phyloP scores from a whole-genome alignment of 2,113 vertebrate species.

The Trichechus manatus region DNA sequence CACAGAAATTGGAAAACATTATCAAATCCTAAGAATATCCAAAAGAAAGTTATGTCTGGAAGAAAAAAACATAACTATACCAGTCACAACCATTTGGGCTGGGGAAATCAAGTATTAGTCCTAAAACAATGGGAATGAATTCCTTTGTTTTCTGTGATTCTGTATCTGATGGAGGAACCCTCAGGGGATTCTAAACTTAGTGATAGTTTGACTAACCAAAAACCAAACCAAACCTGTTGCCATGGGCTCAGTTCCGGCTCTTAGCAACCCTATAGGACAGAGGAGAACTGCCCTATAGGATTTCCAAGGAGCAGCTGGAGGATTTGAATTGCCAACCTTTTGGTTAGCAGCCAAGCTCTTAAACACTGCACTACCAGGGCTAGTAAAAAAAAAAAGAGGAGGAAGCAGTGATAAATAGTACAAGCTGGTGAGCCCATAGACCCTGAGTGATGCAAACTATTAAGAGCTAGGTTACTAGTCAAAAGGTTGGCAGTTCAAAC shows the following conservation, averaged over 20 bases:
- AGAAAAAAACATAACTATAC: background rate
- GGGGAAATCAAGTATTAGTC: background rate
- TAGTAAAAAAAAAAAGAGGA: background rate
- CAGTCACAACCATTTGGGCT: background rate
- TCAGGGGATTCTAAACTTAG: background rate
- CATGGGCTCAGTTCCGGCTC: too few relatives aligned
- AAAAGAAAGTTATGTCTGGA: background rate
- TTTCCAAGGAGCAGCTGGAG: too few relatives aligned
- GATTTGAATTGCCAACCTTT: too few relatives aligned
- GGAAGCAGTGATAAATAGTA: background rate
- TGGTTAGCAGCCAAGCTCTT: too few relatives aligned
- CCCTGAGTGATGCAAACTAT: background rate
- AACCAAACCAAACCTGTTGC: too few relatives aligned
- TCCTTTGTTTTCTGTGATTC: background rate
- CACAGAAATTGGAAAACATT: background rate
- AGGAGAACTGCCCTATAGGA: too few relatives aligned
- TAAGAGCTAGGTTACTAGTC: background rate
- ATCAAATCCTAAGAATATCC: constrained; percentile 14
- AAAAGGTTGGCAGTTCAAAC: background rate
- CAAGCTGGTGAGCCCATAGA: background rate
- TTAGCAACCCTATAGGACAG: too few relatives aligned
- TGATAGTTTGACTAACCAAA: background rate
- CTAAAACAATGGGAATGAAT: background rate
- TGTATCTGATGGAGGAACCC: background rate
- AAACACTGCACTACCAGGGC: too few relatives aligned